Evolutionary conservation across 2,113 vertebrate genomes (phyloP).

Genomic region (Mandrillus leucophaeus): DNA sequence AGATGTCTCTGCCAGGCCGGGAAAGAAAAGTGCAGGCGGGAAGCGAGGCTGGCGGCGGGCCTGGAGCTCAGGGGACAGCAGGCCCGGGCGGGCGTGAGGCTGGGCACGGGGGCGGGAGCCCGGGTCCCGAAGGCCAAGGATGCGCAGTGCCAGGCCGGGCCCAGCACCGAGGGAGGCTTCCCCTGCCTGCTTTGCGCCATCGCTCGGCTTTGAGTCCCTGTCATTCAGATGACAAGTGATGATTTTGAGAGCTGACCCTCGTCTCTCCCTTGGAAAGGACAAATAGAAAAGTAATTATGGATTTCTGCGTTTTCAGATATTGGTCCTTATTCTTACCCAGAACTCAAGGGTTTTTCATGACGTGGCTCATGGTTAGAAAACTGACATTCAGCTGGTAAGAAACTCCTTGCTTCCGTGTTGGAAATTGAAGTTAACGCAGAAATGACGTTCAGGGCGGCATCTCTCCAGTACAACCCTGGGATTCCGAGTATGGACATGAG

Average conservation of each 20-base stretch:
- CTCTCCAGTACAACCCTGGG: accelerated
- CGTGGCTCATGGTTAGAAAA: background rate
- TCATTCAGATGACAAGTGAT: accelerated
- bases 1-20: accelerated
- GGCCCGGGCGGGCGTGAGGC: background rate
- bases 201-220: accelerated
- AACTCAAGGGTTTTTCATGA: background rate
- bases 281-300: background rate
- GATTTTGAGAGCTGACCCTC: background rate
- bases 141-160: no score
- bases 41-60: accelerated
- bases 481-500: background rate
- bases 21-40: background rate
- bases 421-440: background rate
- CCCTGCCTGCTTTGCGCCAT: no score
- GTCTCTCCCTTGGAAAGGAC: background rate
- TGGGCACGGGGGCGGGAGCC: no score
- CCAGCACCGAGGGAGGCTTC: no score
- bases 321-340: accelerated
- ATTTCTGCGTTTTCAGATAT: background rate
- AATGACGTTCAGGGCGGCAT: accelerated
- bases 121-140: accelerated
- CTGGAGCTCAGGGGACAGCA: accelerated
- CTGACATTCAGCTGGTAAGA: background rate
- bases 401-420: background rate